Evolutionary conservation across 2,113 vertebrate genomes (phyloP).

Genomic region (Pardalotus punctatus): DNA sequence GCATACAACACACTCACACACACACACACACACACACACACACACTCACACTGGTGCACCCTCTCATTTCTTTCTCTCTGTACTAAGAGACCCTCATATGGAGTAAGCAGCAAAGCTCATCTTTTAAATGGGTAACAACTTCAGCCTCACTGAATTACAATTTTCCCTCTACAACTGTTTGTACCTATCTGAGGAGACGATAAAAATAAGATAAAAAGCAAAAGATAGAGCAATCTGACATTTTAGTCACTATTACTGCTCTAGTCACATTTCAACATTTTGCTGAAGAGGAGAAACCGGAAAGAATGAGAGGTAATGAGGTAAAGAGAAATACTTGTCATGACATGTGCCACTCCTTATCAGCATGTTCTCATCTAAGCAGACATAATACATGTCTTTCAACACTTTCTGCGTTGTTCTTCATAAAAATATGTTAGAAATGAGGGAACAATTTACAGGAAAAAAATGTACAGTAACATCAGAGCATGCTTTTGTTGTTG

Average conservation of each 20-base stretch:
- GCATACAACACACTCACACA: neutral
- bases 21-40: neutral
- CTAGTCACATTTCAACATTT: neutral
- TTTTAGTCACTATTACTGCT: neutral
- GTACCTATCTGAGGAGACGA: neutral
- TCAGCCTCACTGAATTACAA: neutral
- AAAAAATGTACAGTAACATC: neutral
- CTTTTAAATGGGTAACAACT: neutral
- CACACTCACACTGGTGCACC: no score
- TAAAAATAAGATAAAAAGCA: neutral
- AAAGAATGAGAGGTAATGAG: neutral
- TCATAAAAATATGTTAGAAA: neutral
- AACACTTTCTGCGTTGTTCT: neutral
- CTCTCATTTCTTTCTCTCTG: neutral
- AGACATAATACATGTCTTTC: neutral
- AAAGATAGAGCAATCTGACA: neutral
- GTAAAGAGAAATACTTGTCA: neutral
- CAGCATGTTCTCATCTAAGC: neutral
- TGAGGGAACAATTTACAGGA: neutral
- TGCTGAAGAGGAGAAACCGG: neutral
- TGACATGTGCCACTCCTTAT: neutral
- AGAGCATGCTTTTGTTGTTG: neutral
- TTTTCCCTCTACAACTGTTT: neutral
- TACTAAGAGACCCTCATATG: neutral
- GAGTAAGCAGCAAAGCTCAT: neutral